Evolutionary conservation across 2,113 vertebrate species (phyloP).

Genomic region (Gasterosteus aculeatus): DNA sequence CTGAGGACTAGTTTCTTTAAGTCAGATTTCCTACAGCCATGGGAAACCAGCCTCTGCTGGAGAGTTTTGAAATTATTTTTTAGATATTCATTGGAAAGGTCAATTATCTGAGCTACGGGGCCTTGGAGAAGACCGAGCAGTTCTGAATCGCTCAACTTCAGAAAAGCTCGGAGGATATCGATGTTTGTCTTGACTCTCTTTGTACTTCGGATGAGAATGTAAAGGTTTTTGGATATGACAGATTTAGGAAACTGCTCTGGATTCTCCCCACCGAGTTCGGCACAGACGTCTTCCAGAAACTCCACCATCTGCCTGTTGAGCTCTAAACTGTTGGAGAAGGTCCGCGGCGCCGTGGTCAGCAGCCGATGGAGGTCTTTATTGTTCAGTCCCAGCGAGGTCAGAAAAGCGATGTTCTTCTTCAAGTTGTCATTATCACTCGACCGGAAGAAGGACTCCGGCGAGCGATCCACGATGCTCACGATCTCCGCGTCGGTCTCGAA

Average conservation of each 20-base stretch:
- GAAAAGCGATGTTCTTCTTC: constrained; percentile 82
- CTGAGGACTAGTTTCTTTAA: constrained; percentile 71
- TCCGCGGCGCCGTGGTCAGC: constrained; percentile 79
- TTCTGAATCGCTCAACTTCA: constrained; percentile 73
- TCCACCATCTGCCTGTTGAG: constrained; percentile 83
- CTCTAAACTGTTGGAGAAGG: constrained; percentile 84
- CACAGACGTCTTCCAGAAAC: constrained; percentile 72
- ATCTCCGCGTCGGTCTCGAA: constrained; percentile 80
- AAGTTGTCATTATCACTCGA: constrained; percentile 81
- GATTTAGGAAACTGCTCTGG: constrained; percentile 76
- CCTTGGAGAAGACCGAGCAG: constrained; percentile 79
- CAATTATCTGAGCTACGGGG: constrained; percentile 76
- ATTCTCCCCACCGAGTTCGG: constrained; percentile 68
- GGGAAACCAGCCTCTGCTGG: constrained; percentile 68
- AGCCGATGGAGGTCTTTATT: constrained; percentile 77
- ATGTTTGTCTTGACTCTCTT: constrained; percentile 81
- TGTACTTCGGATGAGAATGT: constrained; percentile 84
- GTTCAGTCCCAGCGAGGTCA: constrained; percentile 80
- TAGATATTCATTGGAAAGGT: constrained; percentile 78
- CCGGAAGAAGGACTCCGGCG: constrained; percentile 85
- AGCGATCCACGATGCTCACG: constrained; percentile 80
- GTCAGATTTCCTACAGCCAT: constrained; percentile 70
- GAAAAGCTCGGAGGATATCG: constrained; percentile 69
- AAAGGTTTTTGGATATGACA: constrained; percentile 82
- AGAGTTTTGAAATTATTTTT: constrained; percentile 77